Evolutionary conservation across 2,113 vertebrate genomes (phyloP).

Genomic region (Oncorhynchus kisutch): DNA sequence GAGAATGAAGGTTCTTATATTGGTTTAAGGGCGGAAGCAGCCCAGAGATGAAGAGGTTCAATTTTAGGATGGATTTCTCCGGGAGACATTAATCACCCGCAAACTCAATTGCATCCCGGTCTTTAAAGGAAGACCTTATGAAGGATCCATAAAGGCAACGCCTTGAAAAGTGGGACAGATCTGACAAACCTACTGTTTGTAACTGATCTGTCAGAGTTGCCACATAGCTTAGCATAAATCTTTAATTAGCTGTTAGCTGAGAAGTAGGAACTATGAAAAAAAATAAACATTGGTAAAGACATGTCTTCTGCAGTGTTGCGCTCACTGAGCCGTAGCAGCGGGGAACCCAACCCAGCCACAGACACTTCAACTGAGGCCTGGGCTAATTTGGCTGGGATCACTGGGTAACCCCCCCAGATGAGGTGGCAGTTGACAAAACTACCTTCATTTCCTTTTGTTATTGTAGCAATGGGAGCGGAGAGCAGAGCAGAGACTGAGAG

Average conservation of each 20-base stretch:
- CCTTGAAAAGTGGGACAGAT: slow-evolving; percentile 38
- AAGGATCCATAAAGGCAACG: slow-evolving; percentile 30
- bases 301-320: slow-evolving; percentile 6
- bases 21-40: not conserved
- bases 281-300: slow-evolving; percentile 22
- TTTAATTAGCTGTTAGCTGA: slow-evolving; percentile 53
- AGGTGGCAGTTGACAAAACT: slow-evolving; percentile 70
- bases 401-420: slow-evolving; percentile 33
- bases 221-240: slow-evolving; percentile 52
- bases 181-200: slow-evolving; percentile 26
- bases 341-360: too few relatives aligned
- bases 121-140: too few relatives aligned
- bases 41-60: slow-evolving; percentile 66
- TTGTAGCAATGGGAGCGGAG: slow-evolving; percentile 61
- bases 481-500: not conserved
- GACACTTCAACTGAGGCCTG: too few relatives aligned
- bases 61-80: slow-evolving; percentile 67
- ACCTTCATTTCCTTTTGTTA: slow-evolving; percentile 74
- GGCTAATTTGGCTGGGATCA: not conserved
- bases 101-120: slow-evolving; percentile 30
- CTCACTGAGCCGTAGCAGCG: too few relatives aligned
- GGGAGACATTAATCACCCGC: slow-evolving; percentile 60
- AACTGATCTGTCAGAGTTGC: slow-evolving; percentile 34
- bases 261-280: slow-evolving; percentile 21
- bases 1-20: slow-evolving; percentile 36